Percentiles rank a stretch among this genome's conserved stretches.
Evolutionary conservation across 2,797 vertebrate species (phyloP).

Genomic region (Manis javanica): DNA sequence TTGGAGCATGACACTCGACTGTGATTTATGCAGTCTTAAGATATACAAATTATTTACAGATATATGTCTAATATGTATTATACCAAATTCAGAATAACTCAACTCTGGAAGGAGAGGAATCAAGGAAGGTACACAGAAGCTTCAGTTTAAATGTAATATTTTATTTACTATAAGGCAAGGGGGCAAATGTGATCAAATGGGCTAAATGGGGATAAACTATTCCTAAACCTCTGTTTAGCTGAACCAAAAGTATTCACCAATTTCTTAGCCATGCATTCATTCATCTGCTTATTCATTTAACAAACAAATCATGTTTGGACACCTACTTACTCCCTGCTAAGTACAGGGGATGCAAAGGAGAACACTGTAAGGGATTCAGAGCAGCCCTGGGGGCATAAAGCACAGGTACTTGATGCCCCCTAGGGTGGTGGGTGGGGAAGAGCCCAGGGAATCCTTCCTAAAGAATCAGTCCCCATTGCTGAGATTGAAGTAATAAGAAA

Average conservation of each 20-base stretch:
- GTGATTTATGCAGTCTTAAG: background rate
- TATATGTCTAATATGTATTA: background rate
- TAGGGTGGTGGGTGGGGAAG: no score
- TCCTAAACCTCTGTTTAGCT: background rate
- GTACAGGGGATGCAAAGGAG: background rate
- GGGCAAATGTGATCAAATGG: background rate
- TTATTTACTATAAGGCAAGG: background rate
- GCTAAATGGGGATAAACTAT: background rate
- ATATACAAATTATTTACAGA: background rate
- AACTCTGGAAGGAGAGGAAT: background rate
- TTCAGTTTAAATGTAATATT: background rate
- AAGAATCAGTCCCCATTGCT: background rate
- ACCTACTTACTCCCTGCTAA: background rate
- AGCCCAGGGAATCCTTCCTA: background rate
- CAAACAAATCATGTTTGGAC: background rate
- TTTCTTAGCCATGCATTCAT: background rate
- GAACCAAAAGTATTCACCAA: background rate
- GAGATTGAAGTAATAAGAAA: background rate
- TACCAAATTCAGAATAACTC: background rate
- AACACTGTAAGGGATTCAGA: background rate
- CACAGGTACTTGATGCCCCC: no score
- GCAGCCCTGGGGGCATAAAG: background rate
- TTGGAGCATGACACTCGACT: background rate
- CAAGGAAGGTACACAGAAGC: background rate
- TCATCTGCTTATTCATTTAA: background rate